Percentiles rank a stretch among this genome's conserved stretches.
These are phyloP conservation scores for Papilio machaon DNA, from an alignment of 1,140 invertebrate genomes.

Conservation along the genomic window DNA sequence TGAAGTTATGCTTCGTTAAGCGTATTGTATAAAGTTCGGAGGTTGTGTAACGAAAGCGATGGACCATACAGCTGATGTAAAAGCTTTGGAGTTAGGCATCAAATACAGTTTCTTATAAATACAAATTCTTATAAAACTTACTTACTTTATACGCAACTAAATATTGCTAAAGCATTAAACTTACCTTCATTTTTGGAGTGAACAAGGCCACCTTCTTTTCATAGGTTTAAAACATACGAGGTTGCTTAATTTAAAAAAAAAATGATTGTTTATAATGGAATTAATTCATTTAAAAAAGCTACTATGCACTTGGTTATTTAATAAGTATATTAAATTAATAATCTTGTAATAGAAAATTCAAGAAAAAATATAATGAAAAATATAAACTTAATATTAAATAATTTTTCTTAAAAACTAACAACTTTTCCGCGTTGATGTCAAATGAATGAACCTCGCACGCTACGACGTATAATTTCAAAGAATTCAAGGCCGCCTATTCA, in stretches of 20 bases:
- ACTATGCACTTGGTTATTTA: too few species aligned
- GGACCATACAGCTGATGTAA: slow-evolving; percentile 8
- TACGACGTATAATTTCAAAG: slow-evolving; percentile 20
- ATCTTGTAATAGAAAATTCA: background rate
- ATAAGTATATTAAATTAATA: too few species aligned
- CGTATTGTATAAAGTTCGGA: slow-evolving; percentile 5
- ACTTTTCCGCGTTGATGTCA: background rate
- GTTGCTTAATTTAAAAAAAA: background rate
- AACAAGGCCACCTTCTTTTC: background rate
- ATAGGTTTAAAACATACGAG: background rate
- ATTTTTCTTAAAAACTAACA: background rate
- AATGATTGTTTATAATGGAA: background rate
- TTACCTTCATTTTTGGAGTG: background rate
- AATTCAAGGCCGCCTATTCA: slow-evolving; percentile 15
- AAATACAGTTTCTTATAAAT: background rate
- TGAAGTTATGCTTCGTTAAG: slow-evolving; percentile 13
- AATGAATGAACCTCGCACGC: background rate
- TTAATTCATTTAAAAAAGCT: background rate
- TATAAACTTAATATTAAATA: background rate
- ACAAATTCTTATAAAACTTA: background rate
- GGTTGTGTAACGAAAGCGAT: slow-evolving; percentile 15
- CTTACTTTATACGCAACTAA: too few species aligned
- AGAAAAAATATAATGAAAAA: background rate
- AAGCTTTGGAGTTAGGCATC: slow-evolving; percentile 2
- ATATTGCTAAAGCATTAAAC: too few species aligned